A percentile compares a stretch with the other conserved stretches of the same genome.
phyloP scores from a whole-genome alignment of 2,797 vertebrate species.

The Artibeus jamaicensis region DNA sequence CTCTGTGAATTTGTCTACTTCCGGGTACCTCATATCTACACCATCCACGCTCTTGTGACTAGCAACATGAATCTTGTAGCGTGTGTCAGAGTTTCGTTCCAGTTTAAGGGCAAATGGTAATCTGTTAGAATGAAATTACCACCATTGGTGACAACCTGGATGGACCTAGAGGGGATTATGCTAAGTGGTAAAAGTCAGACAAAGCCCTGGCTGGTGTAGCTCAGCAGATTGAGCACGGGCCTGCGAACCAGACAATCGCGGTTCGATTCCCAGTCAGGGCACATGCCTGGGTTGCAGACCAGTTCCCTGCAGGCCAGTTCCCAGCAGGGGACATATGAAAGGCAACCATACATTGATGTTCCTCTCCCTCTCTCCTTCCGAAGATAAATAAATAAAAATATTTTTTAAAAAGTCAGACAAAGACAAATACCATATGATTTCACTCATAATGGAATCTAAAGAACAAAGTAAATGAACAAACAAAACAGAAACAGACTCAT shows the following conservation, averaged over 20 bases:
- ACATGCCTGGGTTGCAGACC: too few relatives aligned
- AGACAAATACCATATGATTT: not conserved
- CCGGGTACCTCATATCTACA: not conserved
- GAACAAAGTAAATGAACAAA: not conserved
- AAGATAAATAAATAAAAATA: too few relatives aligned
- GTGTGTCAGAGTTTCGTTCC: not conserved
- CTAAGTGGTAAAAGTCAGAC: not conserved
- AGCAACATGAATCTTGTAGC: not conserved
- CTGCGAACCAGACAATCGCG: too few relatives aligned
- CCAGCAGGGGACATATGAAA: too few relatives aligned
- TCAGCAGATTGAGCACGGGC: too few relatives aligned
- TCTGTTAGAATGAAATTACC: not conserved
- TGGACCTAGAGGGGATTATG: not conserved
- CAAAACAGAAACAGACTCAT: not conserved
- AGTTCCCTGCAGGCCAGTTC: too few relatives aligned
- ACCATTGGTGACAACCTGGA: not conserved
- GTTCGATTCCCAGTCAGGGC: too few relatives aligned
- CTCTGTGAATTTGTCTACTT: not conserved
- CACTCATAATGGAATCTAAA: not conserved
- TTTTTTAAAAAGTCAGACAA: too few relatives aligned
- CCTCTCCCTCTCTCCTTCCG: too few relatives aligned
- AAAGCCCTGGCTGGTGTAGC: too few relatives aligned
- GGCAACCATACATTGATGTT: too few relatives aligned
- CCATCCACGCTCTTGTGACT: not conserved
- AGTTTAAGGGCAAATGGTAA: not conserved